Evolutionary conservation across 2,888 invertebrate species (phyloP), one percentile per base, ranked within the genome.

Genomic region (Andrena bicolor): DNA sequence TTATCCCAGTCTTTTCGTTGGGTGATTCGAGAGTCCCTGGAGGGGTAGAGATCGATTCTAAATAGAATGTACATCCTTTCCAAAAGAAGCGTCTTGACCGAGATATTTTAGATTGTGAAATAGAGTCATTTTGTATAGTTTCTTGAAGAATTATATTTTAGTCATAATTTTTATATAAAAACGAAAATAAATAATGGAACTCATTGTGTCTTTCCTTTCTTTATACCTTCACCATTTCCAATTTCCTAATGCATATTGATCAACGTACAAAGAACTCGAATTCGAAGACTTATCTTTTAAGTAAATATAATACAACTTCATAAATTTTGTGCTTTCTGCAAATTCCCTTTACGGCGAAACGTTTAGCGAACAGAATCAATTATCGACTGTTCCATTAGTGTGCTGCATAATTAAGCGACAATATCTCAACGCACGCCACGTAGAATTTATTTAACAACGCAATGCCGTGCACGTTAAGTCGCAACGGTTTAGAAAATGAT

Each of bases 351-450:
- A 26, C 26, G 10, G 4, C 26, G 23, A 56, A 56, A 56, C 26
- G 23, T 13, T 26, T 26, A 56, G 8, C 10, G 30, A 51, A 66
- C 30, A 20, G 30, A 66, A 66, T 51, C 66, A 20, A 49, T 61
- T 61, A 32, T 13, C 32, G 30, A 30, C 32, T 32, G n/a, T 30
- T 61, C 61, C 32, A n/a, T 61, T 61, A 61, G 32, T 8, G 4
- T 2, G 35, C 16, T 26, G 41, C 65, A 20, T 41, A 41, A 56
- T 48, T 48, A 63, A 10, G 13, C 2, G 7, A 48, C 13, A 41
- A 69, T 61, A 35, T 35, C 6, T 23, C 58, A 6, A 23, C 10
- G 58, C 51, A 28, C 3, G 20, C 13, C 48, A 28, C 13, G 23
- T 26, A 26, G n/a, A 66, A 48, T 66, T 49, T 48, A 49, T 53